These are phyloP conservation scores for Petrolisthes manimaculis DNA, from an alignment of 2,888 invertebrate genomes.

Conservation along the genomic window DNA sequence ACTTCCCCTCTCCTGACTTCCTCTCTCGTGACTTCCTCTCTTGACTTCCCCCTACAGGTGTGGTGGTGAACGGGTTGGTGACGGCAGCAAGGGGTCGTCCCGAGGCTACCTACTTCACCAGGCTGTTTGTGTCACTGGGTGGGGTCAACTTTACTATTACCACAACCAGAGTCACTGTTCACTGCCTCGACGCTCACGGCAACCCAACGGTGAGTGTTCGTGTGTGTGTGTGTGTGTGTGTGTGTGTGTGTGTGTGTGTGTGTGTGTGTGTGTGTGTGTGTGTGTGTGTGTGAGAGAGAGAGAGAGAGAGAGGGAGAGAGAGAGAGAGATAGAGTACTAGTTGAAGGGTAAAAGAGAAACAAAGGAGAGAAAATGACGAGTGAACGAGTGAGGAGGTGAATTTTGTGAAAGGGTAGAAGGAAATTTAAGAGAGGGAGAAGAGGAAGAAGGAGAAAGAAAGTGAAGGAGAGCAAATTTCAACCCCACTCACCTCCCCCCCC, in stretches of 20 bases:
- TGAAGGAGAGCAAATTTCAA: not conserved
- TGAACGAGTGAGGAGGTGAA: not conserved
- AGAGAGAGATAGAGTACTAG: no score
- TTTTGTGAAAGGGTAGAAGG: not conserved
- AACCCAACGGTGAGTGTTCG: slow-evolving; percentile 27
- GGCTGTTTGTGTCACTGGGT: slow-evolving; percentile 48
- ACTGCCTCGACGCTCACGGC: slow-evolving; percentile 31
- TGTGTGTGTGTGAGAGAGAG: slow-evolving; percentile 1
- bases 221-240: not conserved
- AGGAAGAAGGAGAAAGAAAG: not conserved
- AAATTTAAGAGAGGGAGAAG: not conserved
- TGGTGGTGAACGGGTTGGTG: slow-evolving; percentile 57
- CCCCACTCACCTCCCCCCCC: not conserved
- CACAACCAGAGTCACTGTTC: slow-evolving; percentile 27
- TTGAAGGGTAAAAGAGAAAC: no score
- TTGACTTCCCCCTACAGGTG: slow-evolving; percentile 39
- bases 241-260: not conserved
- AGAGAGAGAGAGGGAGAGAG: not conserved
- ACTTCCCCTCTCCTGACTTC: no score
- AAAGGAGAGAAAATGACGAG: not conserved
- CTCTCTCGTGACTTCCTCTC: not conserved
- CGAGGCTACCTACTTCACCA: slow-evolving; percentile 59
- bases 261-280: no score
- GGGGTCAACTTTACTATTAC: slow-evolving; percentile 59
- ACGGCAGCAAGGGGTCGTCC: slow-evolving; percentile 39